Evolutionary conservation across 1,140 invertebrate species (phyloP).

Genomic region (Tetramorium simillimum): DNA sequence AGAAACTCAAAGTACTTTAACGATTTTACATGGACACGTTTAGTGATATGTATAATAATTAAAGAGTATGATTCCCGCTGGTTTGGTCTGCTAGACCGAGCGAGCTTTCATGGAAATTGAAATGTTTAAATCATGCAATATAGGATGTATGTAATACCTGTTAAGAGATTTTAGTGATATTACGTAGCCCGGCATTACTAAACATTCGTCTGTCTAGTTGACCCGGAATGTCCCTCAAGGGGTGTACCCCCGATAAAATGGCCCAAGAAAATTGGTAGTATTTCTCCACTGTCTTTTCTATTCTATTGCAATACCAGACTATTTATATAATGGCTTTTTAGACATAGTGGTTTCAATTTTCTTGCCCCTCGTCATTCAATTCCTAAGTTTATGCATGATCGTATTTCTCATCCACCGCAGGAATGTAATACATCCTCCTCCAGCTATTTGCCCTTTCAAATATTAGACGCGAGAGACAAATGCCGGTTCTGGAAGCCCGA

Average conservation of each 20-base stretch:
- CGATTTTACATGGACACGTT: constrained; percentile 8
- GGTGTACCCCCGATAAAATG: neutral
- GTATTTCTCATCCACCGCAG: neutral
- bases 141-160: constrained; percentile 27
- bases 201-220: neutral
- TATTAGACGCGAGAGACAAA: constrained; percentile 38
- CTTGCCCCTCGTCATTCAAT: neutral
- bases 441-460: constrained; percentile 20
- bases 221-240: neutral
- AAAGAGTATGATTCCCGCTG: constrained; percentile 32
- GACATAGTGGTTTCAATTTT: neutral
- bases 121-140: constrained; percentile 54
- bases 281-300: neutral
- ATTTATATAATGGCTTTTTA: neutral
- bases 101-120: constrained; percentile 47
- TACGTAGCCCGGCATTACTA: neutral
- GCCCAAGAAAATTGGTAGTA: neutral
- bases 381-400: constrained; percentile 4
- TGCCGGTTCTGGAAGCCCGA: neutral
- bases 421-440: neutral
- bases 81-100: neutral
- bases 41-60: constrained; percentile 52
- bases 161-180: constrained; percentile 30
- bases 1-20: constrained; percentile 1
- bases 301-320: neutral